These are phyloP conservation scores for Manis javanica DNA, from an alignment of 2,797 vertebrate species.

Conservation along the genomic window DNA sequence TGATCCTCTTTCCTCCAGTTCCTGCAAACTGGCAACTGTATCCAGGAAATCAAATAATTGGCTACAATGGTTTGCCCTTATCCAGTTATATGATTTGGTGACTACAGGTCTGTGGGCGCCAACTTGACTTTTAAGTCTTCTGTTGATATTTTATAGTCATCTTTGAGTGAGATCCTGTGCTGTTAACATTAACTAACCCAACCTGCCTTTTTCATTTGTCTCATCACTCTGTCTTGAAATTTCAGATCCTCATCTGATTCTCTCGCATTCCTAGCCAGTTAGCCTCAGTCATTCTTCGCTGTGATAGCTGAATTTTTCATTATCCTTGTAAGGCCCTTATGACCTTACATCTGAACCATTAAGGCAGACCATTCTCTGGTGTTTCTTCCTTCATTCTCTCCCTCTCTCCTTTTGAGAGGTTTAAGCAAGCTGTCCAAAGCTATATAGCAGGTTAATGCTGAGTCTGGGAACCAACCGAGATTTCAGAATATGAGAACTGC, in stretches of 20 bases:
- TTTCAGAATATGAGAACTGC: conserved; percentile 28
- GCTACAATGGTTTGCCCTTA: neutral
- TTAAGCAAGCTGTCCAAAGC: neutral
- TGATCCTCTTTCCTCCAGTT: conserved; percentile 35
- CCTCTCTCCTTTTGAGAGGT: neutral
- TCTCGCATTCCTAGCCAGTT: neutral
- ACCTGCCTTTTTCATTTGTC: neutral
- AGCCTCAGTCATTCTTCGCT: conserved; percentile 1
- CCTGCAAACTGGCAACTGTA: neutral
- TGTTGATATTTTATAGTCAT: neutral
- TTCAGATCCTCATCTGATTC: neutral
- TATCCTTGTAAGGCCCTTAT: conserved; percentile 27
- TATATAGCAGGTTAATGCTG: neutral
- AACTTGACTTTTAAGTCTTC: neutral
- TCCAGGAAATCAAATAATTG: neutral
- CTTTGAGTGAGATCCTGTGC: neutral
- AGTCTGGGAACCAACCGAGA: neutral
- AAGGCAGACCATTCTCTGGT: neutral
- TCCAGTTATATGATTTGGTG: neutral
- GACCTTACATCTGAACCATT: conserved; percentile 20
- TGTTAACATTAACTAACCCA: conserved; percentile 19
- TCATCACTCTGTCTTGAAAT: conserved; percentile 13
- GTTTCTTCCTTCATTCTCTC: neutral
- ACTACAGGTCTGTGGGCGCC: neutral
- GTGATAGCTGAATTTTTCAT: conserved; percentile 22